Percentiles rank a stretch among this genome's conserved stretches.
These are phyloP conservation scores for Phyllostomus discolor DNA, from an alignment of 2,113 vertebrate genomes.

Conservation along the genomic window DNA sequence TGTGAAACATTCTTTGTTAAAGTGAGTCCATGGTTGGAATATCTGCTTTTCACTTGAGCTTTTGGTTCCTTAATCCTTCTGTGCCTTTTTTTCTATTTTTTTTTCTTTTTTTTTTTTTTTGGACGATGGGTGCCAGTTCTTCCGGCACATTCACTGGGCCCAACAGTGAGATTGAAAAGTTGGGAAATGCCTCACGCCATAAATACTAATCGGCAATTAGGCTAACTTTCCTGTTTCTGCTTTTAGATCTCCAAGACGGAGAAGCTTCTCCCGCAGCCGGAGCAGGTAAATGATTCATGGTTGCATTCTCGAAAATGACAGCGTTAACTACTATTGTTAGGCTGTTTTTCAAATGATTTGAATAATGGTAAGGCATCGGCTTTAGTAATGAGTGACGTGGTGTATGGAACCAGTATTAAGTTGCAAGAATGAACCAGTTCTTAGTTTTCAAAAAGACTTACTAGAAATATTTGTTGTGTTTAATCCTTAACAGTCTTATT, in stretches of 20 bases:
- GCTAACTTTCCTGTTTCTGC: slow-evolving; percentile 80
- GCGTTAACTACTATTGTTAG: background rate
- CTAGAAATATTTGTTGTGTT: background rate
- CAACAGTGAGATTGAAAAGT: slow-evolving; percentile 87
- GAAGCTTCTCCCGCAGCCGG: slow-evolving; percentile 97
- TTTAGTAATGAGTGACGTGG: background rate
- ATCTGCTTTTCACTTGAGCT: slow-evolving; percentile 84
- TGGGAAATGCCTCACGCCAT: slow-evolving; percentile 84
- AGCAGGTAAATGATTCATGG: slow-evolving; percentile 87
- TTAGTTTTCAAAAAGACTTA: background rate
- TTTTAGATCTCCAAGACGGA: slow-evolving; percentile 96
- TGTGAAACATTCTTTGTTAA: slow-evolving; percentile 83
- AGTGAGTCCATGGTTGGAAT: slow-evolving; percentile 83
- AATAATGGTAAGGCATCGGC: background rate
- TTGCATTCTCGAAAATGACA: background rate
- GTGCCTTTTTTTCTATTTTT: slow-evolving; percentile 73
- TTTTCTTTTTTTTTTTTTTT: slow-evolving; percentile 67
- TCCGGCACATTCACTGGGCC: slow-evolving; percentile 85
- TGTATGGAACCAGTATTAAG: background rate
- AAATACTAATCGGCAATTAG: slow-evolving; percentile 69
- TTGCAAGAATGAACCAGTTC: background rate
- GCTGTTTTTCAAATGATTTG: background rate
- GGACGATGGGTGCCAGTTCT: slow-evolving; percentile 86
- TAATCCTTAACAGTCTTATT: background rate
- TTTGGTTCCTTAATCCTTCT: slow-evolving; percentile 84